Percentiles rank a stretch among this genome's conserved stretches.
phyloP scores from a whole-genome alignment of 2,797 vertebrate genomes.

The Chloroceryle inda region DNA sequence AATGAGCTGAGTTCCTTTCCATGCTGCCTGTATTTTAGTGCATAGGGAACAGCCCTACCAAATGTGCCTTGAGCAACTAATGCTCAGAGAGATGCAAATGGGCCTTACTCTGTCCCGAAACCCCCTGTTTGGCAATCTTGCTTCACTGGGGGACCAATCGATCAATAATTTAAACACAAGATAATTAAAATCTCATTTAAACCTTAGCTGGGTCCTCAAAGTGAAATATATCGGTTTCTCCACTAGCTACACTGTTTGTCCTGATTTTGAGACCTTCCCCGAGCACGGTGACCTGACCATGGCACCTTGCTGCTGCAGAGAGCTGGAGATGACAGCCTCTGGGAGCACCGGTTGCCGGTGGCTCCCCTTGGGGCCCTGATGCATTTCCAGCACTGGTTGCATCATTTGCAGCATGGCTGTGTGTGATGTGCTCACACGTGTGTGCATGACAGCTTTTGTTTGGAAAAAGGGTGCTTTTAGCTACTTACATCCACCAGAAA shows the following conservation, averaged over 20 bases:
- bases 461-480: not conserved
- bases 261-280: not conserved
- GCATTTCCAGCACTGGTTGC: constrained; percentile 70
- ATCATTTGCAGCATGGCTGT: constrained; percentile 16
- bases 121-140: not conserved
- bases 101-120: constrained; percentile 11
- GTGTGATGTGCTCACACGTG: accelerated
- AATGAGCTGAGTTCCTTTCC: not conserved
- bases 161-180: constrained; percentile 42
- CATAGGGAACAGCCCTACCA: not conserved
- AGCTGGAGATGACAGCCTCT: not conserved
- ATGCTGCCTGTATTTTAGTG: not conserved
- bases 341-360: not conserved
- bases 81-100: constrained; percentile 7
- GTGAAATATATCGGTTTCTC: not conserved
- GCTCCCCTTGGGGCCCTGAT: constrained; percentile 47
- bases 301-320: not conserved
- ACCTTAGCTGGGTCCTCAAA: constrained; percentile 1
- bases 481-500: not conserved
- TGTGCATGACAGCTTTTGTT: not conserved
- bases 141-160: not conserved
- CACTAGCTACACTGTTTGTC: not conserved
- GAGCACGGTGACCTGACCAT: not conserved
- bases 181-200: constrained; percentile 42
- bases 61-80: constrained; percentile 23